Percentiles rank a stretch among this genome's conserved stretches.
phyloP scores from a whole-genome alignment of 2,797 vertebrate species.

The Lacerta viridis region DNA sequence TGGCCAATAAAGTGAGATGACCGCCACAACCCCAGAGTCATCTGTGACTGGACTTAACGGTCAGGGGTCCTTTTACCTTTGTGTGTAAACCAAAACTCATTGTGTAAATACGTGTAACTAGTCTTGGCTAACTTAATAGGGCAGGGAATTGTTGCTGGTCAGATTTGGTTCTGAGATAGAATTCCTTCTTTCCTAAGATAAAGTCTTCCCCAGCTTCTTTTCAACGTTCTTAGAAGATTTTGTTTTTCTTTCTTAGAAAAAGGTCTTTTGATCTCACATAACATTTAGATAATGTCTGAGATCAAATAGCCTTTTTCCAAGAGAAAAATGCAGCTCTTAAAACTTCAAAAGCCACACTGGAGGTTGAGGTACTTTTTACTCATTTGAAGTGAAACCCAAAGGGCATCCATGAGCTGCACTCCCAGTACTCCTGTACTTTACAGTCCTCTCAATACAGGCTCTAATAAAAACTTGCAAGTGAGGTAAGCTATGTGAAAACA shows the following conservation, averaged over 20 bases:
- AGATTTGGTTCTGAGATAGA: not conserved
- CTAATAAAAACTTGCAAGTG: slow-evolving; percentile 13
- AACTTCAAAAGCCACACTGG: slow-evolving; percentile 35
- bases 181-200: slow-evolving; percentile 4
- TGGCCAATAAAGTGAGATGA: too few species aligned
- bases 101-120: not conserved
- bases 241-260: slow-evolving; percentile 19
- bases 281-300: slow-evolving; percentile 39
- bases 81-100: not conserved
- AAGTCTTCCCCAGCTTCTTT: slow-evolving; percentile 10
- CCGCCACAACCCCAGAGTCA: too few species aligned
- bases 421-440: not conserved
- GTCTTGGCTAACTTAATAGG: not conserved
- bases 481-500: not conserved
- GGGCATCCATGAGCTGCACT: not conserved
- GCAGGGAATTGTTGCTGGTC: not conserved
- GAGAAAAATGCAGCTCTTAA: slow-evolving; percentile 33
- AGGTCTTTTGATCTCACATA: slow-evolving; percentile 40
- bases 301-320: slow-evolving; percentile 34
- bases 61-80: too few species aligned
- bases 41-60: too few species aligned
- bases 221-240: slow-evolving; percentile 23
- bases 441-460: not conserved
- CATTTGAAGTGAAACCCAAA: slow-evolving; percentile 29
- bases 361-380: slow-evolving; percentile 22